Conservation (phyloP, 2,888 invertebrate genomes). For the Drosophila histrio region DNA sequence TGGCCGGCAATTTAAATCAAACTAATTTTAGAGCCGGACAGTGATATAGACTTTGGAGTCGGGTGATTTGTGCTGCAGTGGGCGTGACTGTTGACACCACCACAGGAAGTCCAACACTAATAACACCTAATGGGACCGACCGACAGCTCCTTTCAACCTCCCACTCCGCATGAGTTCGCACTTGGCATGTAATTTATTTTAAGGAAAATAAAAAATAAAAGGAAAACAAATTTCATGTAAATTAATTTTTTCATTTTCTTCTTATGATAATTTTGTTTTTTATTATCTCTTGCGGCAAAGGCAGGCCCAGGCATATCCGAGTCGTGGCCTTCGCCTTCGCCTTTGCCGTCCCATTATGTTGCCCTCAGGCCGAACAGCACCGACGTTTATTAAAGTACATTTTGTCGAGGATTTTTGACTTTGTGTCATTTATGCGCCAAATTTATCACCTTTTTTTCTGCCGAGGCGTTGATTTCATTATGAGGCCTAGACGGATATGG, state of each 20-base stretch:
- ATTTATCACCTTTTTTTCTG: constrained; percentile 62
- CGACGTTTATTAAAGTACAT: constrained; percentile 58
- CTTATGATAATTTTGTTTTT: constrained; percentile 59
- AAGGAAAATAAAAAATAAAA: constrained; percentile 23
- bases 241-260: constrained; percentile 67
- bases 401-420: constrained; percentile 61
- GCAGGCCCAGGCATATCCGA: constrained; percentile 17
- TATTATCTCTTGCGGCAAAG: constrained; percentile 48
- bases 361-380: background rate
- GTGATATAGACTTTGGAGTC: background rate
- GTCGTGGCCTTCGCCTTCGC: constrained; percentile 17
- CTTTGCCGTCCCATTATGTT: too few relatives aligned
- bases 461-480: constrained; percentile 56
- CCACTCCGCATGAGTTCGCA: background rate
- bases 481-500: background rate
- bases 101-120: constrained; percentile 56
- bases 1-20: constrained; percentile 4
- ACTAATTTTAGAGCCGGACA: constrained; percentile 6
- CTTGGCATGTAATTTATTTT: constrained; percentile 52
- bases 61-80: constrained; percentile 6
- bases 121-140: constrained; percentile 47
- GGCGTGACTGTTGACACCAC: constrained; percentile 42
- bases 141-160: background rate
- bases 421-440: constrained; percentile 65
- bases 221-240: constrained; percentile 63